Percentiles rank a stretch among this genome's conserved stretches.
Conservation (phyloP, 2,113 vertebrate genomes). For the Leiothrix lutea region DNA sequence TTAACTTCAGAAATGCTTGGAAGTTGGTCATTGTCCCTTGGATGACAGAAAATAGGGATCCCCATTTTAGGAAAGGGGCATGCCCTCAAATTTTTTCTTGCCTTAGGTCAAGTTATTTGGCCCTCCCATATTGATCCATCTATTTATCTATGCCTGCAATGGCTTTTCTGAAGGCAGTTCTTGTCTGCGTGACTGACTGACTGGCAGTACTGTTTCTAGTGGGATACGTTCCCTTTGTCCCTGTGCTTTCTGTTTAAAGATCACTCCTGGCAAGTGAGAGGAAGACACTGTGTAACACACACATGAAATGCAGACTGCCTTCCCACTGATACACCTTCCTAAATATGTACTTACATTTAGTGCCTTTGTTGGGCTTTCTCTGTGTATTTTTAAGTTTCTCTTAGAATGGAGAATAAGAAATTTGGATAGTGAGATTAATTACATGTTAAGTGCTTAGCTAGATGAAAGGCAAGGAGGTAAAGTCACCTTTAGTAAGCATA, state of each 20-base stretch:
- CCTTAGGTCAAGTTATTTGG: conserved; percentile 63
- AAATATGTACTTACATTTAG: background rate
- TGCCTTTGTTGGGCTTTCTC: background rate
- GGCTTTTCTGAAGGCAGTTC: conserved; percentile 57
- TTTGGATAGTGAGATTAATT: background rate
- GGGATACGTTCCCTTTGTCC: conserved; percentile 27
- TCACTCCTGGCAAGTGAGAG: background rate
- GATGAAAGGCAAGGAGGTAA: background rate
- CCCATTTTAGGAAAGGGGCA: conserved; percentile 30
- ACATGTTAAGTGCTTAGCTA: background rate
- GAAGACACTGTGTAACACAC: background rate
- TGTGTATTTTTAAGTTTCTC: background rate
- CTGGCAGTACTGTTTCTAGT: conserved; percentile 35
- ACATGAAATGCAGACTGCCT: conserved; percentile 11
- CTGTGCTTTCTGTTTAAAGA: conserved; percentile 4
- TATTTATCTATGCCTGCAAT: conserved; percentile 52
- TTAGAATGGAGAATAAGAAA: background rate
- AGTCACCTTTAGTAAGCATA: background rate
- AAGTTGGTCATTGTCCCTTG: background rate
- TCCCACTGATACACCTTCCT: background rate
- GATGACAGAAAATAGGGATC: conserved; percentile 21
- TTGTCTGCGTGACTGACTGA: conserved; percentile 53
- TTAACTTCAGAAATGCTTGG: conserved; percentile 45
- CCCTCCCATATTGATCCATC: conserved; percentile 59
- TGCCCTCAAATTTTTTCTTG: conserved; percentile 40